Evolutionary conservation across 2,797 vertebrate species (phyloP).

Genomic region (Cyprinella venusta): DNA sequence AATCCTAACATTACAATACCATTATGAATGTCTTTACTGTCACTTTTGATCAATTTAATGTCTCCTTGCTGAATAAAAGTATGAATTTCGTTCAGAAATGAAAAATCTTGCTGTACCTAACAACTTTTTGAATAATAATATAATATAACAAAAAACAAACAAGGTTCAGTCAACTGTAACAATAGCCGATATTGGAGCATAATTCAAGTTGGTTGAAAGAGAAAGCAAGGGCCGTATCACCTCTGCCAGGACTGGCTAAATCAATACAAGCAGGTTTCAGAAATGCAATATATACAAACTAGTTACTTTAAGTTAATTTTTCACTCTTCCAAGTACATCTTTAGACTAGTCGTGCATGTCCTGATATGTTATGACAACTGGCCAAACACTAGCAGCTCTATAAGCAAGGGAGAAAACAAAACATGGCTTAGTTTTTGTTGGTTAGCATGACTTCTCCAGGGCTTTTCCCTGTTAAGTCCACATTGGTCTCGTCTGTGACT

Average conservation of each 20-base stretch:
- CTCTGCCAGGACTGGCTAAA: not conserved
- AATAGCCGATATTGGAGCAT: not conserved
- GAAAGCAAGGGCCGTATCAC: not conserved
- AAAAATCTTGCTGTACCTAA: not conserved
- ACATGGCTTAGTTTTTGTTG: constrained; percentile 43
- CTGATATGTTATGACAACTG: constrained; percentile 39
- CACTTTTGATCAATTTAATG: not conserved
- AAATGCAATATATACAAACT: not conserved
- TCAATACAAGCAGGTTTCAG: not conserved
- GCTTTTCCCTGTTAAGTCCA: constrained; percentile 50
- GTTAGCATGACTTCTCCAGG: constrained; percentile 32
- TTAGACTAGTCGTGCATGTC: constrained; percentile 35
- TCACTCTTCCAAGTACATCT: constrained; percentile 11
- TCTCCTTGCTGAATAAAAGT: not conserved
- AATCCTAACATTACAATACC: not conserved
- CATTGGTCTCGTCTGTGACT: constrained; percentile 44
- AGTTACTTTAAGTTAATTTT: constrained; percentile 28
- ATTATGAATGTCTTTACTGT: not conserved
- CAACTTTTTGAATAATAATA: not conserved
- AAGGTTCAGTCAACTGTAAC: not conserved
- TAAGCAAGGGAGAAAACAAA: constrained; percentile 33
- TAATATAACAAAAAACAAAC: not conserved
- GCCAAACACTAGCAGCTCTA: constrained; percentile 22
- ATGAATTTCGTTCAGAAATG: not conserved
- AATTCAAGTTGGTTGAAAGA: not conserved